Evolutionary conservation across 2,113 vertebrate species (phyloP).

Genomic region (Numida meleagris): DNA sequence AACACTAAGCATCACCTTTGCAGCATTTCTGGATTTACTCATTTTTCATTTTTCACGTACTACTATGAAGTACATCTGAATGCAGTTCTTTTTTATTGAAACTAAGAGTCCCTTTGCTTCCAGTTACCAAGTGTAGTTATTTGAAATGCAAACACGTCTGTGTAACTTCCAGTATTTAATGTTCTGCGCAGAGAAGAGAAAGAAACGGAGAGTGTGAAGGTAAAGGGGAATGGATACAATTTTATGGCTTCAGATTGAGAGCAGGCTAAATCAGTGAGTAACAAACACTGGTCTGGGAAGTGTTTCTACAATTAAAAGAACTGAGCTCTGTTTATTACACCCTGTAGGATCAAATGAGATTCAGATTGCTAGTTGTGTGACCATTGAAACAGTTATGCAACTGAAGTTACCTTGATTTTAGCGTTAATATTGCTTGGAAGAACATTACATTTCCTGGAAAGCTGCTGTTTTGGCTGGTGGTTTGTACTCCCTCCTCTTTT

Average conservation of each 20-base stretch:
- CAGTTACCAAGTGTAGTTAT: neutral
- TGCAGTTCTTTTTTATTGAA: neutral
- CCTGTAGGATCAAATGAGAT: neutral
- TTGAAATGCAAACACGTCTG: neutral
- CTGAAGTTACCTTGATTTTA: neutral
- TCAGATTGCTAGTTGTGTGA: neutral
- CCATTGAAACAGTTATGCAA: neutral
- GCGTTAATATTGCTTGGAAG: neutral
- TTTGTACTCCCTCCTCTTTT: neutral
- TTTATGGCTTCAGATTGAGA: neutral
- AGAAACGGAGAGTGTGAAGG: neutral
- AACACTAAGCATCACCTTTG: neutral
- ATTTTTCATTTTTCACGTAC: neutral
- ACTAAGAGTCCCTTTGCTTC: neutral
- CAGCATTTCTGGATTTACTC: neutral
- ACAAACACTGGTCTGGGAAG: neutral
- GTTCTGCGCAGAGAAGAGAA: neutral
- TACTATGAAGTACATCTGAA: neutral
- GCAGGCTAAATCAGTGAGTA: neutral
- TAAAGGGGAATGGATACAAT: rapidly evolving
- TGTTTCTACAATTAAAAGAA: neutral
- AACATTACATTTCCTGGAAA: neutral
- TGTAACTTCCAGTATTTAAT: neutral
- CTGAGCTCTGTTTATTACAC: neutral
- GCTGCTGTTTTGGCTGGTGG: neutral